phyloP scores from a whole-genome alignment of 2,888 invertebrate species.

The Atethmia centrago region DNA sequence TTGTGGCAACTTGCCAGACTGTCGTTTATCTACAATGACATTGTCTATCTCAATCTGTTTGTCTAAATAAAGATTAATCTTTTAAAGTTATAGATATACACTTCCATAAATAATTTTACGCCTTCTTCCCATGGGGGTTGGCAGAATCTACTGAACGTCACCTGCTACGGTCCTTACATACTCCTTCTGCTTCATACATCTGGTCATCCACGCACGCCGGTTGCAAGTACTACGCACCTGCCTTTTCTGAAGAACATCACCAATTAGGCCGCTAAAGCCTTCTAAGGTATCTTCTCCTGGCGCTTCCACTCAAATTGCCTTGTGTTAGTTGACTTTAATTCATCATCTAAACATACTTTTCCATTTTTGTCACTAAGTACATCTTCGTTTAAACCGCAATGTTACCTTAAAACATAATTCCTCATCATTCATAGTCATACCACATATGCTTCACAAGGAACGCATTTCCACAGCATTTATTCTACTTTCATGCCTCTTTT shows the following conservation, averaged over 20 bases:
- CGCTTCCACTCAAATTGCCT: neutral
- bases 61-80: conserved; percentile 9
- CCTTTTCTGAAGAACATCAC: no score
- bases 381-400: no score
- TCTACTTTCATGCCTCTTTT: no score
- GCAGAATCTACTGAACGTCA: neutral
- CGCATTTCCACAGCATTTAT: no score
- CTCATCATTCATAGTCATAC: no score
- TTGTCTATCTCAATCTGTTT: conserved; percentile 24
- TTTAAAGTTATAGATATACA: neutral
- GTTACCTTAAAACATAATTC: no score
- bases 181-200: neutral
- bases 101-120: neutral
- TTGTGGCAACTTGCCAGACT: conserved; percentile 41
- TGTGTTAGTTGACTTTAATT: no score
- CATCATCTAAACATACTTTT: no score
- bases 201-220: neutral
- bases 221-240: no score
- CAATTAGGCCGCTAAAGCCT: neutral
- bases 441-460: no score
- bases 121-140: neutral
- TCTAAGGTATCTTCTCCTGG: neutral
- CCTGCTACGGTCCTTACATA: neutral
- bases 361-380: no score
- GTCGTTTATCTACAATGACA: conserved; percentile 18